Base-by-base conservation (phyloP, 1,140 invertebrate species). In the Drosophila insularis region DNA sequence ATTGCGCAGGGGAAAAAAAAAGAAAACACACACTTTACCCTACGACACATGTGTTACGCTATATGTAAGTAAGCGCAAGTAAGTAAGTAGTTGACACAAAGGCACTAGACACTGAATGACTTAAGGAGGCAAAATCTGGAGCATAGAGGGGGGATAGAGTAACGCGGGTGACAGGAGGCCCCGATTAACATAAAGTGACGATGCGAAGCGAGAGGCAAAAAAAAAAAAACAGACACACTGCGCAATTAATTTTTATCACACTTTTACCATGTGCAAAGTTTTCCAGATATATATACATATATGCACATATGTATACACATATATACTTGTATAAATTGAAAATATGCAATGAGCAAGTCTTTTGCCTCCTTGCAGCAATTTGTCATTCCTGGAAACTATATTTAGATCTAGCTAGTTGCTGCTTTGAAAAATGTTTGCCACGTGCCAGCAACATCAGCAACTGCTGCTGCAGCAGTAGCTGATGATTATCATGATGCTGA, bases 221-320 rank as follows among this genome's bases (percentile, higher is more conserved):
- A 59, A 14, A 63, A 21, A 54, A 27, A 63, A 17, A 17, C 14
- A 54, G 27, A 56, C 23, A 69, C 71, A 71, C 86, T 90, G 86
- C 86, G 87, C 87, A 90, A 90, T 90, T 90, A 90, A 90, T 90
- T 90, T 90, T 90, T 90, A 90, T 90, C 87, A 86, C 81, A 90
- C 81, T 80, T 86, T 90, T 84, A 68, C 68, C 81, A 81, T 86
- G 78, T 84, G 81, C 81, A 77, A 81, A 80, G 81, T 80, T 76
- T 68, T 74, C 61, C 65, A 74, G 64, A 74, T 66, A 53, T 14
- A 59, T 23, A 37, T 55, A 37, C 50, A 63, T 56, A 46, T 17
- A 13, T 55, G 50, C 39, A 56, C n/a, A 35, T 17, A 63, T 56
- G 19, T 46, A 67, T 32, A 60, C 50, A 35, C 19, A 19, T 13